A percentile compares a stretch with the other conserved stretches of the same genome.
These are phyloP conservation scores for Cardinalis cardinalis DNA, from an alignment of 2,113 vertebrate genomes.

Conservation along the genomic window DNA sequence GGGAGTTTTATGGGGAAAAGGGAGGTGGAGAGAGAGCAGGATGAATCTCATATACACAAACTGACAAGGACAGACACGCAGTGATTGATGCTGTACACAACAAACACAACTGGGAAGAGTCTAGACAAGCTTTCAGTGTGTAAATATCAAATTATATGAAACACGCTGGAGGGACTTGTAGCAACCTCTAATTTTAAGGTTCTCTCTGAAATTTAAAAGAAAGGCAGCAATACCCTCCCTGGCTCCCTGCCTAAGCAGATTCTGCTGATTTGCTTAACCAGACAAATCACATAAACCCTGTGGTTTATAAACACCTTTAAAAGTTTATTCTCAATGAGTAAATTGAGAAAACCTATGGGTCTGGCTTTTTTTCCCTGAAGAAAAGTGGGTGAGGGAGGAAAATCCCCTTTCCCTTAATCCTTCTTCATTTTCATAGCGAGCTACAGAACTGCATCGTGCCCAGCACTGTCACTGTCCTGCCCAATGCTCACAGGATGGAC, in stretches of 20 bases:
- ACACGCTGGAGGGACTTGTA: background rate
- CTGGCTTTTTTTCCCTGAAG: background rate
- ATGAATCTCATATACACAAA: background rate
- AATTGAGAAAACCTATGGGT: background rate
- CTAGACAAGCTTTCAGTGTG: background rate
- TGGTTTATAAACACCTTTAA: background rate
- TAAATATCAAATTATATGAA: slow-evolving; percentile 3
- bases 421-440: background rate
- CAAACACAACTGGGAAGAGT: background rate
- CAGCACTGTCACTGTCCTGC: background rate
- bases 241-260: background rate
- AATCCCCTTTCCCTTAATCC: background rate
- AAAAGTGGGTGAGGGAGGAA: background rate
- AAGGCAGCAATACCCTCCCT: background rate
- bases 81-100: background rate
- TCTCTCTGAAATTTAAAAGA: background rate
- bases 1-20: background rate
- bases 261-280: background rate
- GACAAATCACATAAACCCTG: background rate
- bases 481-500: background rate
- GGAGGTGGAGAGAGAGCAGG: background rate
- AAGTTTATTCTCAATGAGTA: background rate
- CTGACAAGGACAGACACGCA: background rate
- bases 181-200: background rate
- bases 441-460: background rate